A percentile compares a stretch with the other conserved stretches of the same genome.
Conservation (phyloP, 1,140 invertebrate genomes). For the Pristionchus pacificus region DNA sequence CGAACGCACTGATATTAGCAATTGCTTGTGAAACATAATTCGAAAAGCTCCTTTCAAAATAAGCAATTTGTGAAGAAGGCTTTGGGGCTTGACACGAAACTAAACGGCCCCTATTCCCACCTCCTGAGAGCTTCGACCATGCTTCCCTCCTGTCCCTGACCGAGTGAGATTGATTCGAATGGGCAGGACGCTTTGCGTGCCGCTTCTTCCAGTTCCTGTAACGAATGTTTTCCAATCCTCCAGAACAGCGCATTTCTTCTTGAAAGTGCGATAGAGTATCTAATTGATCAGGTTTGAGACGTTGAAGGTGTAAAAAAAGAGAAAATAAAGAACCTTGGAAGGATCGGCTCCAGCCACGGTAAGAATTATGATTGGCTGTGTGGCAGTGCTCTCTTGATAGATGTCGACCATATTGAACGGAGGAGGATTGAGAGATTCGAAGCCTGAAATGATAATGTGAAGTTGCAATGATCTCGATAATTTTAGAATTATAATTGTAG, state of each 20-base stretch:
- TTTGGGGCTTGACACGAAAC: too few relatives aligned
- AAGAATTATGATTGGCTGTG: constrained; percentile 71
- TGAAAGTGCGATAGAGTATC: neutral
- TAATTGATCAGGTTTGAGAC: too few relatives aligned
- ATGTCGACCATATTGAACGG: constrained; percentile 66
- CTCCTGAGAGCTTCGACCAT: constrained; percentile 64
- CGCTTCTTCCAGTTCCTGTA: constrained; percentile 59
- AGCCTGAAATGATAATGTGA: constrained; percentile 60
- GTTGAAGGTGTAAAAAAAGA: too few relatives aligned
- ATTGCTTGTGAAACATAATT: too few relatives aligned
- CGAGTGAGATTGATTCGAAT: constrained; percentile 67
- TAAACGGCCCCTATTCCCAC: too few relatives aligned
- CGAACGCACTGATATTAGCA: too few relatives aligned
- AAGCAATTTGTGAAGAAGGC: too few relatives aligned
- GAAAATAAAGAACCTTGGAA: constrained; percentile 70
- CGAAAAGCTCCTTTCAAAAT: too few relatives aligned
- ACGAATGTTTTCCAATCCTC: neutral
- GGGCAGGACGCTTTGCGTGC: constrained; percentile 61
- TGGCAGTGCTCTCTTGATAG: constrained; percentile 63
- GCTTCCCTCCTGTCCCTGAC: constrained; percentile 70
- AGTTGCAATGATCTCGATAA: neutral
- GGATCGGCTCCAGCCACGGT: constrained; percentile 75
- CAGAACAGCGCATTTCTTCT: neutral
- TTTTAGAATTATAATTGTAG: too few relatives aligned
- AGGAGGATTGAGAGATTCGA: constrained; percentile 65